Conservation (phyloP, 2,797 vertebrate genomes). For the Xiphophorus birchmanni region DNA sequence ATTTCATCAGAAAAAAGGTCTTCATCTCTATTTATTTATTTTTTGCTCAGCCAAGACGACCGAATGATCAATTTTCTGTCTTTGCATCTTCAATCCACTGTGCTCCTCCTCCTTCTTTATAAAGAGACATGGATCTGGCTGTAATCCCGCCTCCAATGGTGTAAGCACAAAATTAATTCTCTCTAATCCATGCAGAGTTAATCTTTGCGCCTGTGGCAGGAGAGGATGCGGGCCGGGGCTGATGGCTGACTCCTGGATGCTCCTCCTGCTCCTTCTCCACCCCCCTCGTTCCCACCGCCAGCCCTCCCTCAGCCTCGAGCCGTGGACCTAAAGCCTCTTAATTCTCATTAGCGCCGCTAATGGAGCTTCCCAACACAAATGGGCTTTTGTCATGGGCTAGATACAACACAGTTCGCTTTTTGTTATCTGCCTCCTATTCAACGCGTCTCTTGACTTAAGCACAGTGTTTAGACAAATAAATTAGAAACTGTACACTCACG, state of each 20-base stretch:
- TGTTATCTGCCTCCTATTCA: constrained; percentile 26
- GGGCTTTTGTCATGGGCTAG: constrained; percentile 74
- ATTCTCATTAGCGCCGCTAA: constrained; percentile 84
- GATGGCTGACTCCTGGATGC: constrained; percentile 67
- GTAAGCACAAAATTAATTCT: constrained; percentile 86
- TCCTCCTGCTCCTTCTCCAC: constrained; percentile 25
- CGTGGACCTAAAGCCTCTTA: constrained; percentile 78
- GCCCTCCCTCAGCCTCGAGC: constrained; percentile 58
- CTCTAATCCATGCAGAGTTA: constrained; percentile 83
- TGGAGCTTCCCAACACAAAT: constrained; percentile 78
- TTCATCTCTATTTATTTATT: neutral
- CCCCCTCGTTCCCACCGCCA: constrained; percentile 20
- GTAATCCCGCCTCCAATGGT: constrained; percentile 84
- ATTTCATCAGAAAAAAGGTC: neutral
- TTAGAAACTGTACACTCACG: constrained; percentile 74
- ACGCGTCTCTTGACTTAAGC: neutral
- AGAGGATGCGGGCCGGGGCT: constrained; percentile 52
- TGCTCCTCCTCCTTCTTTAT: constrained; percentile 55
- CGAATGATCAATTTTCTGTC: constrained; percentile 50
- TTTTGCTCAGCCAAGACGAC: constrained; percentile 22
- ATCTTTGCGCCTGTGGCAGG: constrained; percentile 78
- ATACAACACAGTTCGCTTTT: constrained; percentile 48
- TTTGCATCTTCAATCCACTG: constrained; percentile 53
- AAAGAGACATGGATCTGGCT: constrained; percentile 77
- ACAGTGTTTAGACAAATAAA: neutral